These are phyloP conservation scores for Phylloscopus trochilus DNA, from an alignment of 2,113 vertebrate species.

Conservation along the genomic window DNA sequence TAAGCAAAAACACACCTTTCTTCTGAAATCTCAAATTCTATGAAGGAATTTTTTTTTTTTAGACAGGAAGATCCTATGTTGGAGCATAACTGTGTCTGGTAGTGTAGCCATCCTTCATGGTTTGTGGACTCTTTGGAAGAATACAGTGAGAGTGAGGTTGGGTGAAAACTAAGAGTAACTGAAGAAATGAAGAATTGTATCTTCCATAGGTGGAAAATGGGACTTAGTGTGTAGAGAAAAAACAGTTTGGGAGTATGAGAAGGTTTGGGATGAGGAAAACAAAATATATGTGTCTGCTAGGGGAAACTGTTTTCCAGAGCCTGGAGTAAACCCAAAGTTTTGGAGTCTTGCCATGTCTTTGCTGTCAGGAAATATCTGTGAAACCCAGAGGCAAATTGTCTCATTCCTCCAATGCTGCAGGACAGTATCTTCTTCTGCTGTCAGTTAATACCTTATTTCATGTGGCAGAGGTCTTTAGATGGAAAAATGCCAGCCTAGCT, in stretches of 20 bases:
- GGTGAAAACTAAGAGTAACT: not conserved
- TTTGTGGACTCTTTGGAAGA: not conserved
- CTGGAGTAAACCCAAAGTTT: not conserved
- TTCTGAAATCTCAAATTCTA: not conserved
- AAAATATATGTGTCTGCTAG: not conserved
- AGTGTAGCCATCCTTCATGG: not conserved
- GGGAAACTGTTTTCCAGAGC: not conserved
- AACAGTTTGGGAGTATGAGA: not conserved
- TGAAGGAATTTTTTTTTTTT: not conserved
- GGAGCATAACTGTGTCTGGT: not conserved
- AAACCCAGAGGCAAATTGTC: not conserved
- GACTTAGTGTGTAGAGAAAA: not conserved
- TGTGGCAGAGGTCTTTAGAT: not conserved
- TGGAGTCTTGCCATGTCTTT: not conserved
- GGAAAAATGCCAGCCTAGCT: not conserved
- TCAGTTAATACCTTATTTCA: not conserved
- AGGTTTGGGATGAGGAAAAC: not conserved
- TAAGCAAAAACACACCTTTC: not conserved
- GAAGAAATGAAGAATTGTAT: not conserved
- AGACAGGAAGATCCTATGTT: not conserved
- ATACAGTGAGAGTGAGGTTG: not conserved
- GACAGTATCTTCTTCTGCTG: not conserved
- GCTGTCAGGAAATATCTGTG: conserved; percentile 1
- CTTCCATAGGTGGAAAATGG: not conserved
- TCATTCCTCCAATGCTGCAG: not conserved